Evolutionary conservation across 2,797 vertebrate species (phyloP).

Genomic region (Gymnodraco acuticeps): DNA sequence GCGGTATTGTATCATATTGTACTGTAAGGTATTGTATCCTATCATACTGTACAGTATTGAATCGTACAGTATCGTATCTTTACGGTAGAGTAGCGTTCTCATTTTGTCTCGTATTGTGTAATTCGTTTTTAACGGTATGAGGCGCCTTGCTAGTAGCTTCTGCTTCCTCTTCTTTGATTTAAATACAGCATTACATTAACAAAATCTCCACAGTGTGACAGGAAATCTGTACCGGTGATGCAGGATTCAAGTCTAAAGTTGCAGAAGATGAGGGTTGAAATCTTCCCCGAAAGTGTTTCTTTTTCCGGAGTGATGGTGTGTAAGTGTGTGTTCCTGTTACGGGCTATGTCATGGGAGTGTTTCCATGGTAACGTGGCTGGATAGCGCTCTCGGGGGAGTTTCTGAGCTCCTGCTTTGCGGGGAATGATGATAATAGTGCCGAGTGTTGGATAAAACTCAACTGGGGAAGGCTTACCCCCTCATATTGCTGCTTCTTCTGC

Average conservation of each 20-base stretch:
- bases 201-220: not conserved
- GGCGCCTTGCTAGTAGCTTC: slow-evolving; percentile 11
- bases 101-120: not conserved
- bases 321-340: slow-evolving; percentile 83
- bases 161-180: not conserved
- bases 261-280: slow-evolving; percentile 58
- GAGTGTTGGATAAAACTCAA: slow-evolving; percentile 79
- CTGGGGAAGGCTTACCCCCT: slow-evolving; percentile 66
- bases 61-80: too few species aligned
- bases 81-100: too few species aligned
- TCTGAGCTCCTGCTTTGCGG: slow-evolving; percentile 81
- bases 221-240: slow-evolving; percentile 6
- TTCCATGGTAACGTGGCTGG: slow-evolving; percentile 85
- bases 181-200: slow-evolving; percentile 8
- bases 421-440: slow-evolving; percentile 79
- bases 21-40: too few species aligned
- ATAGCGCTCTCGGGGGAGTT: slow-evolving; percentile 82
- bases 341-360: slow-evolving; percentile 82
- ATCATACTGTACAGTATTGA: too few species aligned
- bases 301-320: slow-evolving; percentile 81
- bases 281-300: slow-evolving; percentile 64
- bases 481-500: slow-evolving; percentile 55
- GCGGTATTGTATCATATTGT: too few species aligned
- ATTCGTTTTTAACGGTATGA: slow-evolving; percentile 32
- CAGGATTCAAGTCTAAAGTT: slow-evolving; percentile 49